phyloP scores from a whole-genome alignment of 1,140 invertebrate genomes.

The Melipona quadrifasciata region DNA sequence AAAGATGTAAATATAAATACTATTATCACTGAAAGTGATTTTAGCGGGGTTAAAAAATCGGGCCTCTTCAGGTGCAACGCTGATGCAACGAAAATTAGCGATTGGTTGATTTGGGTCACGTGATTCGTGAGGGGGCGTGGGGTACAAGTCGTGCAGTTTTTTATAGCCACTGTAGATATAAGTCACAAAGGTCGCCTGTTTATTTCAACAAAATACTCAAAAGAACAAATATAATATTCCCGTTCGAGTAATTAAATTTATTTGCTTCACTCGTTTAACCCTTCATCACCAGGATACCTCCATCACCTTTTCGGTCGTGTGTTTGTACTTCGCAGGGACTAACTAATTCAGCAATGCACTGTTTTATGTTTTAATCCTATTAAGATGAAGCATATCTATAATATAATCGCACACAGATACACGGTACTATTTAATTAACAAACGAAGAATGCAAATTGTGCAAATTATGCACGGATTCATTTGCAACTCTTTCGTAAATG shows the following conservation, averaged over 20 bases:
- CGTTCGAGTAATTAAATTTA: background rate
- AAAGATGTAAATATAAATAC: no score
- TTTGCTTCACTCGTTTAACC: background rate
- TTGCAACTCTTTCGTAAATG: background rate
- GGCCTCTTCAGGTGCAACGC: no score
- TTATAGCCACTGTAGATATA: background rate
- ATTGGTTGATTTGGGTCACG: no score
- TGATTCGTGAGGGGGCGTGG: no score
- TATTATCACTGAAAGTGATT: no score
- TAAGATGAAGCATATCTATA: background rate
- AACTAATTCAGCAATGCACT: background rate
- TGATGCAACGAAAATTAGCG: no score
- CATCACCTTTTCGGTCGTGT: background rate
- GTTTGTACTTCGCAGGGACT: background rate
- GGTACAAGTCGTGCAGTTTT: no score
- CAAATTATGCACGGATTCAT: no score
- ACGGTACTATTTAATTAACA: background rate
- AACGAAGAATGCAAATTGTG: no score
- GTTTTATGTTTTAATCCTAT: background rate
- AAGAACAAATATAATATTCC: background rate
- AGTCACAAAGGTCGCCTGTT: background rate
- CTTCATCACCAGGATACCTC: background rate
- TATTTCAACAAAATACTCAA: background rate
- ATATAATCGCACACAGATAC: background rate
- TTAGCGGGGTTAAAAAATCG: no score